A percentile compares a stretch with the other conserved stretches of the same genome.
Evolutionary conservation across 1,140 invertebrate genomes (phyloP).

Genomic region (Drosophila sucinea): DNA sequence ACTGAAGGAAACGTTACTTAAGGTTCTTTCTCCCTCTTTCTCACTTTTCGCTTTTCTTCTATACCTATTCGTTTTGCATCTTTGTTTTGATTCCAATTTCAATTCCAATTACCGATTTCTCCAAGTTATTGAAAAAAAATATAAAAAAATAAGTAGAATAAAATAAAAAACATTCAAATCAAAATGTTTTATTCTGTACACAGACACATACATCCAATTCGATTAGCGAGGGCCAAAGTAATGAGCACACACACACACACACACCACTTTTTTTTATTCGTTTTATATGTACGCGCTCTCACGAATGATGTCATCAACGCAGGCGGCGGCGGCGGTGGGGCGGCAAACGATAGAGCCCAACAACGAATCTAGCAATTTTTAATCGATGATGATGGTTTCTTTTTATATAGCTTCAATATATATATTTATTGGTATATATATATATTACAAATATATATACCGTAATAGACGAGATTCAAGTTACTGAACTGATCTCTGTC

Average conservation of each 20-base stretch:
- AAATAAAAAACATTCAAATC: slow-evolving; percentile 10
- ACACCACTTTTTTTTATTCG: slow-evolving; percentile 25
- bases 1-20: slow-evolving; percentile 66
- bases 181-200: slow-evolving; percentile 27
- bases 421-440: slow-evolving; percentile 58
- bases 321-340: slow-evolving; percentile 43
- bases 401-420: slow-evolving; percentile 2
- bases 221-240: slow-evolving; percentile 44
- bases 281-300: slow-evolving; percentile 53
- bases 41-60: slow-evolving; percentile 7
- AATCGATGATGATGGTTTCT: slow-evolving; percentile 64
- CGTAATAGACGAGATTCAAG: neutral
- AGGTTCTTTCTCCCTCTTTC: slow-evolving; percentile 24
- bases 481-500: slow-evolving; percentile 45
- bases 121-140: slow-evolving; percentile 11
- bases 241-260: slow-evolving; percentile 33
- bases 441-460: slow-evolving; percentile 15
- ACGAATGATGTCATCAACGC: slow-evolving; percentile 78
- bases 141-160: slow-evolving; percentile 18
- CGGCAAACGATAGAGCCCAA: slow-evolving; percentile 57
- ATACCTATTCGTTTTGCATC: slow-evolving; percentile 11
- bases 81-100: slow-evolving; percentile 36
- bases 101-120: neutral
- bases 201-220: slow-evolving; percentile 53
- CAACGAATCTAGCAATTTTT: slow-evolving; percentile 71